Percentiles rank a stretch among this genome's conserved stretches.
Evolutionary conservation across 64 coral and sea anemone species (phyloP).

Genomic region (Orbicella faveolata): DNA sequence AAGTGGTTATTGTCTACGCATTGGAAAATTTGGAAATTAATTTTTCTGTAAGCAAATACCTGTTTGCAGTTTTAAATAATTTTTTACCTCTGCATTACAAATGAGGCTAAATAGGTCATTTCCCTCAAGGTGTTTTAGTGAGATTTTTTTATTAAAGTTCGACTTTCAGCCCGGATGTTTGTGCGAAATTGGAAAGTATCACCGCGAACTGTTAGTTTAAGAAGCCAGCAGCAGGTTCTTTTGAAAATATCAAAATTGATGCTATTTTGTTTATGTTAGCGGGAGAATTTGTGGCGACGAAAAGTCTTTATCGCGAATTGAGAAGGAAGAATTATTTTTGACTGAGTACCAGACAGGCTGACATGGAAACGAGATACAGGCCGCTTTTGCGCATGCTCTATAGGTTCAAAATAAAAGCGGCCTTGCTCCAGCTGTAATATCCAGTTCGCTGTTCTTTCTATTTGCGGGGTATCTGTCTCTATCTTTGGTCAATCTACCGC

Average conservation of each 20-base stretch:
- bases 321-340: too few species aligned
- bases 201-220: slow-evolving; percentile 76
- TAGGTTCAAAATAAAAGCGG: slow-evolving; percentile 68
- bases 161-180: slow-evolving; percentile 82
- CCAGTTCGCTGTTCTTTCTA: slow-evolving; percentile 40
- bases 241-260: slow-evolving; percentile 76
- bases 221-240: slow-evolving; percentile 78
- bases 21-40: slow-evolving; percentile 32
- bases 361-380: slow-evolving; percentile 12
- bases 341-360: background rate
- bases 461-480: background rate
- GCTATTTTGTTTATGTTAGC: slow-evolving; percentile 58
- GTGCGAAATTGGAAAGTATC: slow-evolving; percentile 59
- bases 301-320: slow-evolving; percentile 38
- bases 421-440: slow-evolving; percentile 30
- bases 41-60: slow-evolving; percentile 50
- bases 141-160: slow-evolving; percentile 78
- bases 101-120: slow-evolving; percentile 80
- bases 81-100: slow-evolving; percentile 50
- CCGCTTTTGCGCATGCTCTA: slow-evolving; percentile 40
- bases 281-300: slow-evolving; percentile 65
- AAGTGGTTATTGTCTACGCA: background rate
- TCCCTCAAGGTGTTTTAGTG: slow-evolving; percentile 41
- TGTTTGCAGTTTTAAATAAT: slow-evolving; percentile 43
- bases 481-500: slow-evolving; percentile 56